Evolutionary conservation across 2,797 vertebrate genomes (phyloP).

Genomic region (Ctenopoma kingsleyae): DNA sequence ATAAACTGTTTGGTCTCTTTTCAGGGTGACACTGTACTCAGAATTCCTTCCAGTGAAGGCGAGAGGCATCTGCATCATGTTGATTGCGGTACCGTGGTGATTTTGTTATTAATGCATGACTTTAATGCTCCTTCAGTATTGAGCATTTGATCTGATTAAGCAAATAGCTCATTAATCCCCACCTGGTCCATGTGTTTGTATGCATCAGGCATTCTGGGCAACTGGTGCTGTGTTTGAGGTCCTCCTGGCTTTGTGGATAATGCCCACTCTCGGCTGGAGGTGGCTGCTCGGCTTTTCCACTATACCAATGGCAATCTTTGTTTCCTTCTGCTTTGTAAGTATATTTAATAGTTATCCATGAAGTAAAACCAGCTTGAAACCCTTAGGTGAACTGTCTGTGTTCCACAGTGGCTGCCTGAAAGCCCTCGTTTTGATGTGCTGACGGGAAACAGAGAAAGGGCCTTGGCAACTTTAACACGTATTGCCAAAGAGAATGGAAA

Average conservation of each 20-base stretch:
- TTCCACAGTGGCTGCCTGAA: slow-evolving; percentile 91
- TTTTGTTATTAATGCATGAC: background rate
- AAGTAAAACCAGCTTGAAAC: slow-evolving; percentile 1
- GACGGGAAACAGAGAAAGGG: slow-evolving; percentile 87
- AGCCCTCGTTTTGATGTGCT: slow-evolving; percentile 92
- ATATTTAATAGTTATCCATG: background rate
- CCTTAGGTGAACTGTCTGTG: slow-evolving; percentile 2
- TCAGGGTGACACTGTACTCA: slow-evolving; percentile 91
- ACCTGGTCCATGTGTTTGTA: slow-evolving; percentile 22
- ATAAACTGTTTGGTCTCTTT: slow-evolving; percentile 6
- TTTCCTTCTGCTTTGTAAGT: slow-evolving; percentile 90
- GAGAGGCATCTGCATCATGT: slow-evolving; percentile 89
- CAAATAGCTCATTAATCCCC: background rate
- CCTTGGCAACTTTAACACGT: slow-evolving; percentile 85
- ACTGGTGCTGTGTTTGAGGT: slow-evolving; percentile 91
- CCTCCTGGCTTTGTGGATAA: slow-evolving; percentile 89
- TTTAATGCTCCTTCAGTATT: slow-evolving; percentile 4
- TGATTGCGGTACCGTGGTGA: slow-evolving; percentile 85
- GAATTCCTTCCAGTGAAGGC: slow-evolving; percentile 93
- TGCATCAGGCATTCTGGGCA: slow-evolving; percentile 90
- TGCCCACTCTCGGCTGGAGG: slow-evolving; percentile 94
- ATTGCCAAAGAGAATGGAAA: slow-evolving; percentile 90
- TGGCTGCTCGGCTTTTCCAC: slow-evolving; percentile 91
- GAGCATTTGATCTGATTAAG: background rate
- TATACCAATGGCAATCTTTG: slow-evolving; percentile 86